Base-by-base conservation (phyloP, 2,113 vertebrate species). In the Craseonycteris thonglongyai region DNA sequence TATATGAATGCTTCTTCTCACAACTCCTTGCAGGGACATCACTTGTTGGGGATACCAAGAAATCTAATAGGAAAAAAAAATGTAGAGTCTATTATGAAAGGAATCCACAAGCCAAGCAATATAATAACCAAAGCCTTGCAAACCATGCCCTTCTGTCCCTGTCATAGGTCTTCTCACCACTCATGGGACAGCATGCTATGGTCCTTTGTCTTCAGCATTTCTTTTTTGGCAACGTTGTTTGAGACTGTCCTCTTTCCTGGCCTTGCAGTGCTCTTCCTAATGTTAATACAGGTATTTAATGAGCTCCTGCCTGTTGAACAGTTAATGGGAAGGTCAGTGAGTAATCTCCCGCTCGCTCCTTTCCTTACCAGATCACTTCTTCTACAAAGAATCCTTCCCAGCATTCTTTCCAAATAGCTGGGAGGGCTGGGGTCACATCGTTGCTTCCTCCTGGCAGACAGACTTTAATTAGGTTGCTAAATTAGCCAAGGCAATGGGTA, bases 381-480 rank as follows among this genome's bases (percentile, higher is more conserved):
- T 88, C 45, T 61, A 56, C 30, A 84, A 4, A n/a, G n/a, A n/a
- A 88, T 85, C 94, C 0, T 0, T 51, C 33, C 30, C 72, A 96
- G 96, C 87, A 42, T 1, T 97, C 96, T 97, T 96, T 95, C 94
- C 95, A 94, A 97, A 95, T 49, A 88, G 96, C 65, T 45, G 58
- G 89, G 96, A 93, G 72, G 76, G 74, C 91, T 65, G 71, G 95
- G 91, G 89, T 51, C 82, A 33, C 42, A 3, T n/a, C 76, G 72
- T 79, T 97, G 95, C 59, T 96, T 59, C 56, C 91, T 65, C 61
- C n/a, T 35, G 80, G 96, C 72, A 49, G 86, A 18, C 56, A 30
- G 89, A 71, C 96, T 95, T 91, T 96, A 95, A 97, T 97, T 96
- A 97, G 94, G 82, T 93, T 89, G 5, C 79, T 94, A 92, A 96